A percentile compares a stretch with the other conserved stretches of the same genome.
These are phyloP conservation scores for Vipera ursinii DNA, from an alignment of 2,797 vertebrate genomes.

Conservation along the genomic window DNA sequence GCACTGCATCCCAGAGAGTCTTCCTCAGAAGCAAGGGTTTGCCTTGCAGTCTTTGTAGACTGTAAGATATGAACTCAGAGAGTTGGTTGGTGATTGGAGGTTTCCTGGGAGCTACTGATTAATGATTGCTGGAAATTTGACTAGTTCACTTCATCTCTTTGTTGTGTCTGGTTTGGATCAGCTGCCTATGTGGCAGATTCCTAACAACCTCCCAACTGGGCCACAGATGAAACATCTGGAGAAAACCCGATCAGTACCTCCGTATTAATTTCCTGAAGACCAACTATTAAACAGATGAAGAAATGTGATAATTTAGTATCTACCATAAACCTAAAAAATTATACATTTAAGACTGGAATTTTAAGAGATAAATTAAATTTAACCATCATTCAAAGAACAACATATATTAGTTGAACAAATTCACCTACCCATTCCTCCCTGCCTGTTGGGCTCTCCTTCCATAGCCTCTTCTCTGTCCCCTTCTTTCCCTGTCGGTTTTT, in stretches of 20 bases:
- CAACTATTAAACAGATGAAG: background rate
- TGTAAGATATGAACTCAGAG: background rate
- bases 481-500: too few species aligned
- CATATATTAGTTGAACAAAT: background rate
- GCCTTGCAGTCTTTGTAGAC: background rate
- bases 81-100: background rate
- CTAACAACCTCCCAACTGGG: background rate
- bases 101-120: background rate
- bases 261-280: background rate
- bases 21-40: background rate
- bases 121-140: background rate
- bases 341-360: background rate
- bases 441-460: too few species aligned
- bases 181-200: background rate
- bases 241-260: background rate
- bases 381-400: background rate
- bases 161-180: background rate
- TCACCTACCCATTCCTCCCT: background rate
- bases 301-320: background rate
- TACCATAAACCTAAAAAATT: background rate
- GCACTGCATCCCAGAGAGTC: background rate
- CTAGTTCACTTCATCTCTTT: background rate
- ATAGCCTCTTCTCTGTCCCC: too few species aligned
- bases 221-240: background rate
- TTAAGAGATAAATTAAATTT: background rate